Evolutionary conservation across 2,113 vertebrate species (phyloP).

Genomic region (Phylloscopus trochilus): DNA sequence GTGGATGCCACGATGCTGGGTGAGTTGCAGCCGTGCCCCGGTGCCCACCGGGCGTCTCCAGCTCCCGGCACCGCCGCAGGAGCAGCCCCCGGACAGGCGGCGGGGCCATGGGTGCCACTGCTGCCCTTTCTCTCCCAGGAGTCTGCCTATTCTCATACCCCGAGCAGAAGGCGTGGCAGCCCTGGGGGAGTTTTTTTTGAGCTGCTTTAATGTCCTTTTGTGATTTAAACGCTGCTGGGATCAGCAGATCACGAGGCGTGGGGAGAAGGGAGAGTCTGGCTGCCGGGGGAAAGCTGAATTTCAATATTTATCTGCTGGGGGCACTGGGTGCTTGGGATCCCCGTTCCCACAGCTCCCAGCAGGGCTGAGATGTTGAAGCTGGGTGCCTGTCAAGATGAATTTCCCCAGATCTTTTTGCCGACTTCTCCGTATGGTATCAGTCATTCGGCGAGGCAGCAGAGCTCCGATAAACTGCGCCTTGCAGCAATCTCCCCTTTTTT

Average conservation of each 20-base stretch:
- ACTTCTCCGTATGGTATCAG: neutral
- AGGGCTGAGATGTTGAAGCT: neutral
- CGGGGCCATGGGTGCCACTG: neutral
- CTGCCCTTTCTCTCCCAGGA: neutral
- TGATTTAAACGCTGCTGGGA: neutral
- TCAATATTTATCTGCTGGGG: neutral
- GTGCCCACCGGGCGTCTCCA: neutral
- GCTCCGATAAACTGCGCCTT: neutral
- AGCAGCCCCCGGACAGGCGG: neutral
- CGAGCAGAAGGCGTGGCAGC: neutral
- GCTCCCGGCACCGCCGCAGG: neutral
- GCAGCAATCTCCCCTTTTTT: neutral
- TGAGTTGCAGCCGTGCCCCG: neutral
- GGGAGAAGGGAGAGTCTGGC: neutral
- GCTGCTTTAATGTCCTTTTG: neutral
- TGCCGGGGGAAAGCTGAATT: neutral
- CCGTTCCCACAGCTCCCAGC: neutral
- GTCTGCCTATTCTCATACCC: neutral
- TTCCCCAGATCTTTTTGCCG: neutral
- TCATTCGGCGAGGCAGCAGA: neutral
- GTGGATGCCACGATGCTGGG: constrained; percentile 62
- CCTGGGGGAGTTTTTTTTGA: neutral
- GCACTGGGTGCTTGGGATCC: neutral
- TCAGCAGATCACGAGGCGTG: neutral
- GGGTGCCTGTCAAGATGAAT: neutral